Evolutionary conservation across 2,113 vertebrate genomes (phyloP).

Genomic region (Aplodontia rufa): DNA sequence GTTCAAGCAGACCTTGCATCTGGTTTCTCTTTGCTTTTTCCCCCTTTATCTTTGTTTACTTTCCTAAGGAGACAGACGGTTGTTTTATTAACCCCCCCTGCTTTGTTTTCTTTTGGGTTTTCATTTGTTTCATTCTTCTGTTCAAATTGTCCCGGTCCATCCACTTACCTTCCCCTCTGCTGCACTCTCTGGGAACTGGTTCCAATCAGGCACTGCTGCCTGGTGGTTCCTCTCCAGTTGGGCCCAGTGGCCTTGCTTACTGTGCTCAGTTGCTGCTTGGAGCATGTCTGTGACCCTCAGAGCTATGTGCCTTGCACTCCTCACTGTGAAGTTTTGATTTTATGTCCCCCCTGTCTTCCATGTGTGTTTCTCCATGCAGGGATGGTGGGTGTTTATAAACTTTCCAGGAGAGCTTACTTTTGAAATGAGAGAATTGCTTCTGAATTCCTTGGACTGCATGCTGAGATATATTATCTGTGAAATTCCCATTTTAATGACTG

Average conservation of each 20-base stretch:
- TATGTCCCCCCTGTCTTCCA: background rate
- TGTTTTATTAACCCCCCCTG: constrained; percentile 72
- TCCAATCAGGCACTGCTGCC: constrained; percentile 66
- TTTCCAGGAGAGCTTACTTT: constrained; percentile 55
- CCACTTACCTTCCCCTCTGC: constrained; percentile 43
- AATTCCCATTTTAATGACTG: constrained; percentile 14
- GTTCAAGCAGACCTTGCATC: constrained; percentile 68
- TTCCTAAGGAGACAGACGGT: constrained; percentile 75
- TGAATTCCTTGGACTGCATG: constrained; percentile 24
- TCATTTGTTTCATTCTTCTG: constrained; percentile 74
- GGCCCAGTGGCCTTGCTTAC: constrained; percentile 45
- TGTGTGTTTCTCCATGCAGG: constrained; percentile 51
- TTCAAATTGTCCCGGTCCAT: constrained; percentile 50
- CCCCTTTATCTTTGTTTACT: constrained; percentile 78
- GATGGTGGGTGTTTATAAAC: constrained; percentile 41
- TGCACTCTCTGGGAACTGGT: constrained; percentile 27
- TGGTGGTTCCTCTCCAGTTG: constrained; percentile 54
- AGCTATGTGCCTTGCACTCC: background rate
- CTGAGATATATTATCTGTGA: constrained; percentile 49
- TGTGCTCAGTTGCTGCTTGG: background rate
- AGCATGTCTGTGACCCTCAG: background rate
- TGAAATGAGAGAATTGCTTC: constrained; percentile 36
- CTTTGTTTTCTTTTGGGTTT: constrained; percentile 72
- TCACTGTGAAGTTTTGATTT: constrained; percentile 2
- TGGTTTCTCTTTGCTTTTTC: constrained; percentile 80